A percentile compares a stretch with the other conserved stretches of the same genome.
Conservation (phyloP, 2,113 vertebrate genomes). For the Myiagra hebetior region DNA sequence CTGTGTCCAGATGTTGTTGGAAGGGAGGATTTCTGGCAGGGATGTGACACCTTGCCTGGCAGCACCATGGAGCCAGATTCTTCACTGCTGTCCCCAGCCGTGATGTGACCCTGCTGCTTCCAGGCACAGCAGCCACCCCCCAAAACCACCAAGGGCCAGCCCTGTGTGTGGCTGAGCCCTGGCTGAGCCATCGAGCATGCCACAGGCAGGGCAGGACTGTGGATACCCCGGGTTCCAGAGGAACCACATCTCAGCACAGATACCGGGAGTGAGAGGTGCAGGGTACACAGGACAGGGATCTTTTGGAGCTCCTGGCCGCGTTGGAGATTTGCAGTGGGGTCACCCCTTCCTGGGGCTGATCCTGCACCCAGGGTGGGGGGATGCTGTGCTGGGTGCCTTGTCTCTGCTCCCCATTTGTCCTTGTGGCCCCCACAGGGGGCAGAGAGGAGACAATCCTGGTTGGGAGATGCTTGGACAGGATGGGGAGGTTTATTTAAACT, state of each 20-base stretch:
- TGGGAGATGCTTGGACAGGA: neutral
- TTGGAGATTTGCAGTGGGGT: neutral
- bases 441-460: neutral
- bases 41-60: neutral
- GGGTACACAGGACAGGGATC: neutral
- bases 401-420: neutral
- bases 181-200: rapidly evolving
- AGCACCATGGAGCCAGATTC: neutral
- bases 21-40: neutral
- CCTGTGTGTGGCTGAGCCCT: neutral
- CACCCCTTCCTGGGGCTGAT: neutral
- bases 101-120: neutral
- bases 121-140: neutral
- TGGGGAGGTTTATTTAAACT: neutral
- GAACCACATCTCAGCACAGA: neutral
- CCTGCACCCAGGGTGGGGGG: neutral
- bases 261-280: rapidly evolving
- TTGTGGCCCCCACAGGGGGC: rapidly evolving
- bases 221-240: rapidly evolving
- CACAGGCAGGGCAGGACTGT: neutral
- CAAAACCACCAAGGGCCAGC: neutral
- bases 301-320: neutral
- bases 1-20: neutral
- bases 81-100: rapidly evolving
- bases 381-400: neutral